phyloP scores from a whole-genome alignment of 2,113 vertebrate species.

The Phycodurus eques region DNA sequence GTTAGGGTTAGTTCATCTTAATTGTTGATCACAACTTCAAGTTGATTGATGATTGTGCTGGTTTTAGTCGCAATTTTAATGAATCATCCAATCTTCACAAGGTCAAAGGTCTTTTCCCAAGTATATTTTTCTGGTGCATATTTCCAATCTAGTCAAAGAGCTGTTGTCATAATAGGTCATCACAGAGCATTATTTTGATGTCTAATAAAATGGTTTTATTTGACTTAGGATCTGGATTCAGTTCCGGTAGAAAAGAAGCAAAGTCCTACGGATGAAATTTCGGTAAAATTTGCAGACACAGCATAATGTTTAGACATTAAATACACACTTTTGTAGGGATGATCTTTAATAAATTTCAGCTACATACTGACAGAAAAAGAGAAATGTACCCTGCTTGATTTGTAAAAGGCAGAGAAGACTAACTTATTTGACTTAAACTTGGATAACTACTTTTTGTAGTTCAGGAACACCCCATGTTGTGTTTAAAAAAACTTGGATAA shows the following conservation, averaged over 20 bases:
- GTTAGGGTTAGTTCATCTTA: background rate
- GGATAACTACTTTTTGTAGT: too few species aligned
- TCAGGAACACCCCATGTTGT: too few species aligned
- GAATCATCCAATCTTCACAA: too few species aligned
- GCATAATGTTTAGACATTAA: background rate
- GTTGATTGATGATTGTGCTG: background rate
- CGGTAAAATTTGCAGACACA: conserved; percentile 36
- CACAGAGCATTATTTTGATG: background rate
- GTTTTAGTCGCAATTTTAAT: background rate
- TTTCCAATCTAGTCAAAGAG: too few species aligned
- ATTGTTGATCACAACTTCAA: background rate
- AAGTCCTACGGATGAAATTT: conserved; percentile 35
- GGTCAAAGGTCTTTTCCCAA: background rate
- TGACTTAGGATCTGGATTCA: conserved; percentile 37
- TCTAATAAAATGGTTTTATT: background rate
- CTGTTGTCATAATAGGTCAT: background rate
- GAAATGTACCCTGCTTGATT: too few species aligned
- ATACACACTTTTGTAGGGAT: background rate
- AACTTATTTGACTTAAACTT: too few species aligned
- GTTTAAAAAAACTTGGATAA: too few species aligned
- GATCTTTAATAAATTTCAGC: too few species aligned
- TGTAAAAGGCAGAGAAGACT: too few species aligned
- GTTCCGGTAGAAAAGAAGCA: conserved; percentile 36
- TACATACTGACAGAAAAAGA: too few species aligned
- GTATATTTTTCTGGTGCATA: background rate